phyloP scores from a whole-genome alignment of 2,113 vertebrate species.

The Chascanopsetta lugubris region DNA sequence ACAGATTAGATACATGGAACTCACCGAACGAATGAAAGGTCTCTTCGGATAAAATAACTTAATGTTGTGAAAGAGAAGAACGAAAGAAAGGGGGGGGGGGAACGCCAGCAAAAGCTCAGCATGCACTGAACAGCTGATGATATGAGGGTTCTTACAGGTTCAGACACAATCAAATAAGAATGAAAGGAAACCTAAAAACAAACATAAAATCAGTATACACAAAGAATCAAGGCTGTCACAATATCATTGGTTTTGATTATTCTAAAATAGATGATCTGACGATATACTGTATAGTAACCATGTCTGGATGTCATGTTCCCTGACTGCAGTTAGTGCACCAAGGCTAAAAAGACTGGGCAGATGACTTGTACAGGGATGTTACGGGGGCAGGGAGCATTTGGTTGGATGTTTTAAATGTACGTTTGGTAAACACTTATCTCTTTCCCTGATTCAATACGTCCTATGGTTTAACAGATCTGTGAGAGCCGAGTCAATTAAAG shows the following conservation, averaged over 20 bases:
- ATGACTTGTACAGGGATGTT: slow-evolving; percentile 59
- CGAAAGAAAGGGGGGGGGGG: slow-evolving; percentile 21
- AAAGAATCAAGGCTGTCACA: slow-evolving; percentile 61
- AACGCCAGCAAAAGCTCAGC: slow-evolving; percentile 56
- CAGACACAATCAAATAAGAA: slow-evolving; percentile 56
- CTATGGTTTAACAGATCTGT: slow-evolving; percentile 44
- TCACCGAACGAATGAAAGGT: slow-evolving; percentile 64
- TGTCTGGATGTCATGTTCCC: slow-evolving; percentile 61
- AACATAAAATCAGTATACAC: slow-evolving; percentile 61
- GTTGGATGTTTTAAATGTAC: slow-evolving; percentile 56
- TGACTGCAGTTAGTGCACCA: slow-evolving; percentile 71
- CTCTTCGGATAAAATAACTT: slow-evolving; percentile 69
- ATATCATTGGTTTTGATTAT: slow-evolving; percentile 70
- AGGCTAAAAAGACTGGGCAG: slow-evolving; percentile 56
- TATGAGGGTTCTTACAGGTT: slow-evolving; percentile 26
- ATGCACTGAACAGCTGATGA: slow-evolving; percentile 64
- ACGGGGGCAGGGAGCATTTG: slow-evolving; percentile 41
- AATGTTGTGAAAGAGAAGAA: slow-evolving; percentile 52
- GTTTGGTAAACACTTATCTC: slow-evolving; percentile 71
- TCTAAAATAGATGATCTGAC: slow-evolving; percentile 81
- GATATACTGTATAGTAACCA: slow-evolving; percentile 72
- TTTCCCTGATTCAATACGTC: slow-evolving; percentile 73
- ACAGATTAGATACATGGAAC: slow-evolving; percentile 69
- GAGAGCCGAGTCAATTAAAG: slow-evolving; percentile 35
- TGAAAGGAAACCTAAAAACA: slow-evolving; percentile 60